Evolutionary conservation across 2,888 invertebrate genomes (phyloP), one percentile per base, ranked within the genome.

Genomic region (Onchidella celtica): DNA sequence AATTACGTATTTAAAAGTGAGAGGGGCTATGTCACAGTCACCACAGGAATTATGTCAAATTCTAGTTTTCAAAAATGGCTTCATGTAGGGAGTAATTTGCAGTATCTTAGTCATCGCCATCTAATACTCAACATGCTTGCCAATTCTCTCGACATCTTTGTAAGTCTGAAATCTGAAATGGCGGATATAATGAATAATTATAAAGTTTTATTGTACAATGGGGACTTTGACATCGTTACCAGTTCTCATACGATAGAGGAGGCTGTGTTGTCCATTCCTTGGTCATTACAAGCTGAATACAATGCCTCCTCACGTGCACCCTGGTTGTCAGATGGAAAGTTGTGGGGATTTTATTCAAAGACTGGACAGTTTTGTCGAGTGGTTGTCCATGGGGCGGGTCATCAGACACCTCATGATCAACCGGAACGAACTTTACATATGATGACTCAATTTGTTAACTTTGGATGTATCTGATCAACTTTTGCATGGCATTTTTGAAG

Each of bases 351-450:
- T 34, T 79, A 79, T 32, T 14, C 40, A 6, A 36, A 38, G 21
- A 38, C 24, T 65, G 78, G 78, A 59, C 59, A 79, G 32, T 70
- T 79, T 32, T 79, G 78, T 40, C 27, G 78, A 3, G 78, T 79
- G n/a, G n/a, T n/a, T n/a, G n/a, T n/a, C n/a, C n/a, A n/a, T n/a
- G n/a, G n/a, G n/a, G n/a, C n/a, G n/a, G n/a, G n/a, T n/a, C n/a
- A n/a, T n/a, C n/a, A n/a, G n/a, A n/a, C n/a, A n/a, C n/a, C n/a
- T n/a, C n/a, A n/a, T n/a, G n/a, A n/a, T n/a, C n/a, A n/a, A n/a
- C n/a, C n/a, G n/a, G n/a, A n/a, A n/a, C n/a, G n/a, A 0, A 47
- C 40, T 21, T 21, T 79, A 27, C 70, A 61, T 32, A 77, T 77
- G 77, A 68, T 77, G 55, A 57, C 14, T 6, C 1, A 55, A 1